Base-by-base conservation (phyloP, 1,140 invertebrate species). In the Venturia canescens region DNA sequence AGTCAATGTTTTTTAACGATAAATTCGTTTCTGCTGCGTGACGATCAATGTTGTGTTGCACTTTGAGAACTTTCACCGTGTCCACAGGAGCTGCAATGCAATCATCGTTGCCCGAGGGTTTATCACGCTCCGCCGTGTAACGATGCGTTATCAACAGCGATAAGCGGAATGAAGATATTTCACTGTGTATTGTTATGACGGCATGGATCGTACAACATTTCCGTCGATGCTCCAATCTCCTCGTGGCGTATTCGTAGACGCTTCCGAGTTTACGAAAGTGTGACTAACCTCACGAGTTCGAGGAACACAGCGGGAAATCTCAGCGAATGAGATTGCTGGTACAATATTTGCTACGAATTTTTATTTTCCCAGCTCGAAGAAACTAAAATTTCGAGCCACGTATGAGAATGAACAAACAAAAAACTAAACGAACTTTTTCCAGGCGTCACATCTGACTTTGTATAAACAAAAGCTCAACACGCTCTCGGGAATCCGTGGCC, bases 391-490 rank as follows among this genome's bases (percentile, higher is more conserved):
- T 3, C 7, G 13, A 44, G 2, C 5, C n/a, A n/a, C 9, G 9
- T 7, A 66, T 27, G 13, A 63, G 72, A 81, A 81, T 31, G 53
- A 6, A 63, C 60, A 71, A 72, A 81, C 53, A 67, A 60, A 70
- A 44, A 77, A 67, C 38, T 15, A 26, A 77, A 31, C 21, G 7
- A 27, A 21, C 15, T 50, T 13, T 57, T 82, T 44, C 13, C 5
- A 77, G 53, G 75, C 67, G 83, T 86, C 86, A 87, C 87, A 88
- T 88, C 83, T 88, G 63, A 75, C 60, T 81, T 78, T 77, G 38
- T 67, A 48, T 71, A 44, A 44, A 44, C 13, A 44, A n/a, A n/a
- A 44, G 11, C 38, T 1, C 38, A 44, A 44, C 38, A 13, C 7
- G 38, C 38, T 44, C 38, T 44, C 38, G 3, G 13, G 5, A 44